Evolutionary conservation across 2,888 invertebrate species (phyloP).

Genomic region (Electrophaes corylata): DNA sequence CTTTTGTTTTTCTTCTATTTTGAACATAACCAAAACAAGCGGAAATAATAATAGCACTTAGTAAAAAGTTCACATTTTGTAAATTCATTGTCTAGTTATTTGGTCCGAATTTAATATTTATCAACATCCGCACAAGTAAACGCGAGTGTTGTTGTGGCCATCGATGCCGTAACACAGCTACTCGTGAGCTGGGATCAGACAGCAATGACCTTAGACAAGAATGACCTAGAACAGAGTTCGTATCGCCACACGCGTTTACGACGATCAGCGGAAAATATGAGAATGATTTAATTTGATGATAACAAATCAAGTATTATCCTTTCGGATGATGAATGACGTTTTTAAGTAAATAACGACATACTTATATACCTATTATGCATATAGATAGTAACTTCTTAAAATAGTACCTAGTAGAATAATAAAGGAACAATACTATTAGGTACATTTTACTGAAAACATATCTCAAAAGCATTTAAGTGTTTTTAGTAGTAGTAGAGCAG

Average conservation of each 20-base stretch:
- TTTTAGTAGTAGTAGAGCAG: too few species aligned
- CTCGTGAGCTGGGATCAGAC: constrained; percentile 33
- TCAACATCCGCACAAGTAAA: constrained; percentile 38
- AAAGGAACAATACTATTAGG: too few species aligned
- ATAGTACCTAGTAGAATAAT: too few species aligned
- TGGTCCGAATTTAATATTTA: constrained; percentile 43
- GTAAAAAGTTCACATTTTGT: constrained; percentile 40
- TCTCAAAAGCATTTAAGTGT: too few species aligned
- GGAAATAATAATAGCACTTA: constrained; percentile 48
- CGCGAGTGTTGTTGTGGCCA: constrained; percentile 46
- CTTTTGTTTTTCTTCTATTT: constrained; percentile 36
- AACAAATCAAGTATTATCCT: not conserved
- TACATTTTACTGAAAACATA: too few species aligned
- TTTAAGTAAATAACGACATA: too few species aligned
- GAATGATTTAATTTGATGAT: not conserved
- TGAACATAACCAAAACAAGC: constrained; percentile 44
- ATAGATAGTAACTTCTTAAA: too few species aligned
- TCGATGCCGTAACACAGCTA: constrained; percentile 52
- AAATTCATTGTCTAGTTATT: constrained; percentile 44
- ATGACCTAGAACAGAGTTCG: constrained; percentile 41
- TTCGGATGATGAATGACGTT: too few species aligned
- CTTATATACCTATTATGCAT: too few species aligned
- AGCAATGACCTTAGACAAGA: constrained; percentile 44
- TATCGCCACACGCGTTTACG: constrained; percentile 9
- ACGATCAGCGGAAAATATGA: constrained; percentile 1